phyloP scores from a whole-genome alignment of 2,888 invertebrate species.

The Dascillus cervinus region DNA sequence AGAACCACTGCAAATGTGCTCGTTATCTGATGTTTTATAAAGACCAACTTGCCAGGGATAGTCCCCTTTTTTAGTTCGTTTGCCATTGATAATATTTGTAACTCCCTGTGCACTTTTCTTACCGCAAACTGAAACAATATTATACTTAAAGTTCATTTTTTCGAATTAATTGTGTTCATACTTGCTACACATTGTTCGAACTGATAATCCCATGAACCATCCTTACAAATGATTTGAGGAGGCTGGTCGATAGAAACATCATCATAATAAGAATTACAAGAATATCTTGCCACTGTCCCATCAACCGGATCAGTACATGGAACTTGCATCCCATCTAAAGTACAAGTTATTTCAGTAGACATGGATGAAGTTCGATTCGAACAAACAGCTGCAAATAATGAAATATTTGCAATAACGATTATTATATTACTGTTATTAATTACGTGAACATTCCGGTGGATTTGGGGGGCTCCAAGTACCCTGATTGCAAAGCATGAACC shows the following conservation, averaged over 20 bases:
- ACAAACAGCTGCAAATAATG: no score
- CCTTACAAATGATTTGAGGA: constrained; percentile 6
- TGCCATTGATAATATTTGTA: constrained; percentile 6
- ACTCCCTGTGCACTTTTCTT: constrained; percentile 25
- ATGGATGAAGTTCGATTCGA: no score
- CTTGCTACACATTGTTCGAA: constrained; percentile 9
- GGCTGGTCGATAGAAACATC: constrained; percentile 3
- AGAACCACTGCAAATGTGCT: constrained; percentile 30
- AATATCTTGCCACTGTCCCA: constrained; percentile 20
- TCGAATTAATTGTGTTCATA: no score
- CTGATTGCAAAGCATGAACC: constrained; percentile 6
- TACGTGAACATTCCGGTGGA: constrained; percentile 7
- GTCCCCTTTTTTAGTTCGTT: constrained; percentile 1
- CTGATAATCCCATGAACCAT: constrained; percentile 10
- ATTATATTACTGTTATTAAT: no score
- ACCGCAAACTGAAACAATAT: constrained; percentile 34
- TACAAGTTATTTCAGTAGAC: constrained; percentile 9
- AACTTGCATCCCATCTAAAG: not conserved
- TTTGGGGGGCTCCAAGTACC: constrained; percentile 3
- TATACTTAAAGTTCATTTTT: no score
- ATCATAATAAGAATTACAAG: constrained; percentile 28
- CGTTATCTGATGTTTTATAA: constrained; percentile 15
- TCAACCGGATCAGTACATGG: constrained; percentile 16
- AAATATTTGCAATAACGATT: no score
- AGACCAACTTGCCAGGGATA: constrained; percentile 33